Base-by-base conservation (phyloP, 1,140 invertebrate genomes). In the Papilio helenus region DNA sequence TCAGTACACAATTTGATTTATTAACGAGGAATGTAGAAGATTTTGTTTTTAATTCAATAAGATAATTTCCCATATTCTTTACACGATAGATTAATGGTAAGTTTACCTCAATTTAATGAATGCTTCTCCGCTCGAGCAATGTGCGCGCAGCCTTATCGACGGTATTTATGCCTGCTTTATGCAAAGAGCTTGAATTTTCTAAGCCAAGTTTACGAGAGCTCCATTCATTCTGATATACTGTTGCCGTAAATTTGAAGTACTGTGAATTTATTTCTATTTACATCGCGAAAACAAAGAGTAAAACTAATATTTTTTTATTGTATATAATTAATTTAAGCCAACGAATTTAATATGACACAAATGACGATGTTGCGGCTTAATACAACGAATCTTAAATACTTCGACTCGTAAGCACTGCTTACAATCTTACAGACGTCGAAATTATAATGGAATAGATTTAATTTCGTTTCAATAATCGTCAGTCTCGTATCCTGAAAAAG, bases 81-180 rank as follows among this genome's bases (percentile, higher is more conserved):
- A n/a, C 0, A 51, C 14, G 16, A 51, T 51, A 51, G 49, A 51
- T 51, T 51, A 51, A 5, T n/a, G 51, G 5, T 55, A 51, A 65
- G 55, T 61, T 55, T 61, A 61, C 26, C 3, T 26, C 26, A 68
- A 68, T 61, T 12, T 61, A 79, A 79, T 79, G 34, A 79, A 49
- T 79, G 23, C 49, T 29, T 51, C 79, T 76, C 80, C 73, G 78
- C 84, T 83, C 65, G 58, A 49, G 39, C 84, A 80, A 81, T 72
- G 76, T 78, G 79, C 29, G 16, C 81, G 76, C 73, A 29, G 46
- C 84, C 84, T 83, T 84, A 87, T 81, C 80, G 83, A 88, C 88
- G 85, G 83, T 91, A 90, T 90, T 92, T 90, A 90, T 87, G 89
- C 84, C 88, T 88, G 86, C 89, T 92, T 92, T 92, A 90, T 89